These are phyloP conservation scores for Tachystola acroxantha DNA, from an alignment of 2,888 invertebrate species.

Conservation along the genomic window DNA sequence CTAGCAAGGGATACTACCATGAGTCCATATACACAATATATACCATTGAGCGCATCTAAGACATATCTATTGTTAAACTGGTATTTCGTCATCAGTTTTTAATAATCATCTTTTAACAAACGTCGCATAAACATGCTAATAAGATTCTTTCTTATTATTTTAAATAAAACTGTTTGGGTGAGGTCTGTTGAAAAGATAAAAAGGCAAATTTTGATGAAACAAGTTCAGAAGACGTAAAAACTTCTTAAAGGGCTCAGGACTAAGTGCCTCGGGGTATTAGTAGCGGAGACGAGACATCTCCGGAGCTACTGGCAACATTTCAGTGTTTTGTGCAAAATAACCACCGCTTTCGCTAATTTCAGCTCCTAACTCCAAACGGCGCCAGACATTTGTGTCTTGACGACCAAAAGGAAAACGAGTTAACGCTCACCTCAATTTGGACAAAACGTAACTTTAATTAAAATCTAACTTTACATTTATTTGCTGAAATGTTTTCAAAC, in stretches of 20 bases:
- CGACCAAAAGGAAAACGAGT: constrained; percentile 3
- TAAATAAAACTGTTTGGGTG: background rate
- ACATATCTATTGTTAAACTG: too few relatives aligned
- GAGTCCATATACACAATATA: too few relatives aligned
- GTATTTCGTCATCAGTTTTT: too few relatives aligned
- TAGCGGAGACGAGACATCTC: constrained; percentile 1
- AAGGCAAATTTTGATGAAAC: constrained; percentile 9
- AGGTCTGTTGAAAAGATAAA: constrained; percentile 1
- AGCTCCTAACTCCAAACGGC: constrained; percentile 2
- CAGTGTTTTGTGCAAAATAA: constrained; percentile 4
- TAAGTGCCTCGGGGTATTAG: constrained; percentile 11
- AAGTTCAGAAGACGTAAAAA: constrained; percentile 11
- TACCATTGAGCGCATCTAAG: too few relatives aligned
- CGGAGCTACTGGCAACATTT: constrained; percentile 1
- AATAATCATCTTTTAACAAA: too few relatives aligned
- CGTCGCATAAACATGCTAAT: background rate
- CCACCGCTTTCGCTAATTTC: constrained; percentile 2
- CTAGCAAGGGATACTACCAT: too few relatives aligned
- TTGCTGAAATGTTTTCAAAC: background rate
- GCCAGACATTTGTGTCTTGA: constrained; percentile 1
- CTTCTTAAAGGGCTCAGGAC: constrained; percentile 7
- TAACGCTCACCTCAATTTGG: constrained; percentile 2
- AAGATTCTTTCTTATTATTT: background rate
- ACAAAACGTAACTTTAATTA: constrained; percentile 3
- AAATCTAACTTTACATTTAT: background rate